These are phyloP conservation scores for Drosophila tani DNA, from an alignment of 1,140 invertebrate species.

Conservation along the genomic window DNA sequence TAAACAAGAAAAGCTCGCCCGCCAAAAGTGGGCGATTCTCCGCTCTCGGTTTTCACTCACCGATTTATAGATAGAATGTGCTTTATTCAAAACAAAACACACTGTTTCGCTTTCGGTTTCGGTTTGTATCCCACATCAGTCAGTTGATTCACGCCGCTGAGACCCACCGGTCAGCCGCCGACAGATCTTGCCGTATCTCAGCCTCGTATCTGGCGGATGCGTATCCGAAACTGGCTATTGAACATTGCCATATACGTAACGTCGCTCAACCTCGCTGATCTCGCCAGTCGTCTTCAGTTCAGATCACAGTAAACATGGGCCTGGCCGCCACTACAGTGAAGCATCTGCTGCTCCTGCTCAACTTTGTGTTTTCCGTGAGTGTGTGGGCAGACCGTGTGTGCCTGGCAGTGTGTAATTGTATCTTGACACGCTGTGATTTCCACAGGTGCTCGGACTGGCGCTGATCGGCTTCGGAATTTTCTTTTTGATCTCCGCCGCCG, in stretches of 20 bases:
- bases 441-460: constrained; percentile 71
- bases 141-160: constrained; percentile 68
- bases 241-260: constrained; percentile 64
- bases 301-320: constrained; percentile 61
- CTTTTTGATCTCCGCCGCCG: constrained; percentile 66
- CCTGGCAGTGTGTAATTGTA: neutral
- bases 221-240: constrained; percentile 57
- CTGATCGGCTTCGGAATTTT: constrained; percentile 76
- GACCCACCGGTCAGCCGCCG: constrained; percentile 56
- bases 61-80: constrained; percentile 45
- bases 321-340: constrained; percentile 73
- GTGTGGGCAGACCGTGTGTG: constrained; percentile 9
- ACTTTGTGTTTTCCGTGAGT: constrained; percentile 79
- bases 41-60: constrained; percentile 59
- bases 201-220: constrained; percentile 26
- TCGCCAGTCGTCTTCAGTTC: constrained; percentile 32
- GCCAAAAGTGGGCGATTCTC: constrained; percentile 38
- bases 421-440: constrained; percentile 9
- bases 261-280: constrained; percentile 36
- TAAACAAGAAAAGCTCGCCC: constrained; percentile 57
- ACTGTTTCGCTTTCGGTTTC: constrained; percentile 28
- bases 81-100: constrained; percentile 41
- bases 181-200: constrained; percentile 1
- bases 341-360: constrained; percentile 76
- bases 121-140: constrained; percentile 6